phyloP scores from a whole-genome alignment of 2,888 invertebrate genomes.

The Octonoba sinensis region DNA sequence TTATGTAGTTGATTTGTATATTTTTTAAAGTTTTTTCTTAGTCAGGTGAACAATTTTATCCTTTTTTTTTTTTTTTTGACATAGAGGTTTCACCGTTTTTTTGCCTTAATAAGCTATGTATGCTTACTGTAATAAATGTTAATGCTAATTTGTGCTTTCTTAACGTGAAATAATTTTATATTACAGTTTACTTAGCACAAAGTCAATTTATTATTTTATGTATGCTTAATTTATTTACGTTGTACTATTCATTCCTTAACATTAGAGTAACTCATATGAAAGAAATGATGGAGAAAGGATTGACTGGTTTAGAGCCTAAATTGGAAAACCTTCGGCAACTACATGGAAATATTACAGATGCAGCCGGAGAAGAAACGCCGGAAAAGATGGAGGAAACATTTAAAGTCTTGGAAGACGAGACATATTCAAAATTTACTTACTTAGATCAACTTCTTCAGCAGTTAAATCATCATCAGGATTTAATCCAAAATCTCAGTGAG shows the following conservation, averaged over 20 bases:
- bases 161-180: too few relatives aligned
- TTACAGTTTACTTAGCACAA: too few relatives aligned
- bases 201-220: too few relatives aligned
- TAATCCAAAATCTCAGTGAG: conserved; percentile 1
- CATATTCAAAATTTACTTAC: conserved; percentile 20
- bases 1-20: too few relatives aligned
- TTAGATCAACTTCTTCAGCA: conserved; percentile 25
- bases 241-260: neutral
- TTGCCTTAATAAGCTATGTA: too few relatives aligned
- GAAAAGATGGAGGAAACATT: conserved; percentile 29
- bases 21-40: too few relatives aligned
- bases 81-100: too few relatives aligned
- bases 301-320: conserved; percentile 37
- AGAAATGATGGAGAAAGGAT: conserved; percentile 23
- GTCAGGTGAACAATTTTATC: too few relatives aligned
- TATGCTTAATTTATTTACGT: too few relatives aligned
- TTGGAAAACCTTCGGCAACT: neutral
- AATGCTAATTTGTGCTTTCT: too few relatives aligned
- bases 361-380: conserved; percentile 7
- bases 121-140: too few relatives aligned
- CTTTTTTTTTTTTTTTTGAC: too few relatives aligned
- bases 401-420: conserved; percentile 9
- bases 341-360: conserved; percentile 7
- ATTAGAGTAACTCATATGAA: conserved; percentile 21
- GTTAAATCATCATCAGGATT: conserved; percentile 13